These are phyloP conservation scores for Diadema setosum DNA, from an alignment of 35 echinoderm and acorn worm genomes.

Conservation along the genomic window DNA sequence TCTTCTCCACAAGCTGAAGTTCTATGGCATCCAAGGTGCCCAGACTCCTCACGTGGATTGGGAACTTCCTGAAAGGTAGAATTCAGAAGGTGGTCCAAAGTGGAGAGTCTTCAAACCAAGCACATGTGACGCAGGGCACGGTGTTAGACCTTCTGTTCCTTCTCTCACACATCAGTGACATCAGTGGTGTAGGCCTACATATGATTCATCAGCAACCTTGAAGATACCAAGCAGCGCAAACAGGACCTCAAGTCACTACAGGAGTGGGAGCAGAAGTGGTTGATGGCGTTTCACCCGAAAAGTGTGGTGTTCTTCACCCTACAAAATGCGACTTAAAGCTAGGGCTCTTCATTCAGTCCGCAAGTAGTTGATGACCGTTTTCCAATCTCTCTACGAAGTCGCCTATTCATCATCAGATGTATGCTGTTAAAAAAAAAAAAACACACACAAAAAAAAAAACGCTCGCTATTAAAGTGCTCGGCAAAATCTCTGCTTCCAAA, in stretches of 20 bases:
- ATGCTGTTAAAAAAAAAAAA: too few relatives aligned
- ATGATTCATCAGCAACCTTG: background rate
- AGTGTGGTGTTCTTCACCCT: background rate
- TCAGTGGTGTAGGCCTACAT: background rate
- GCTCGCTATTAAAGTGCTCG: too few relatives aligned
- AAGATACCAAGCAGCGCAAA: slow-evolving; percentile 6
- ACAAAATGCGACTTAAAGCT: background rate
- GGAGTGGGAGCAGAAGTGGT: slow-evolving; percentile 33
- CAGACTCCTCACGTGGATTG: slow-evolving; percentile 29
- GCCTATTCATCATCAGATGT: too few relatives aligned
- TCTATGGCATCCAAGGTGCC: background rate
- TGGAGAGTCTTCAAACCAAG: slow-evolving; percentile 3
- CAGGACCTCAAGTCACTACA: slow-evolving; percentile 33
- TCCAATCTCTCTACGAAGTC: too few relatives aligned
- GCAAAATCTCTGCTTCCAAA: too few relatives aligned
- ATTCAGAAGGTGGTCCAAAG: background rate
- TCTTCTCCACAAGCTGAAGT: slow-evolving; percentile 8
- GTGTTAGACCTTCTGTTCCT: slow-evolving; percentile 24
- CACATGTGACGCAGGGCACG: slow-evolving; percentile 22
- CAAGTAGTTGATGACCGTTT: background rate
- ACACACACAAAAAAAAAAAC: too few relatives aligned
- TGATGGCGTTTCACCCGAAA: slow-evolving; percentile 31
- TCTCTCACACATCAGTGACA: slow-evolving; percentile 14
- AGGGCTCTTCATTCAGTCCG: background rate
- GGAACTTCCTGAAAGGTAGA: background rate